phyloP scores from a whole-genome alignment of 2,113 vertebrate species.

The Peromyscus californicus region DNA sequence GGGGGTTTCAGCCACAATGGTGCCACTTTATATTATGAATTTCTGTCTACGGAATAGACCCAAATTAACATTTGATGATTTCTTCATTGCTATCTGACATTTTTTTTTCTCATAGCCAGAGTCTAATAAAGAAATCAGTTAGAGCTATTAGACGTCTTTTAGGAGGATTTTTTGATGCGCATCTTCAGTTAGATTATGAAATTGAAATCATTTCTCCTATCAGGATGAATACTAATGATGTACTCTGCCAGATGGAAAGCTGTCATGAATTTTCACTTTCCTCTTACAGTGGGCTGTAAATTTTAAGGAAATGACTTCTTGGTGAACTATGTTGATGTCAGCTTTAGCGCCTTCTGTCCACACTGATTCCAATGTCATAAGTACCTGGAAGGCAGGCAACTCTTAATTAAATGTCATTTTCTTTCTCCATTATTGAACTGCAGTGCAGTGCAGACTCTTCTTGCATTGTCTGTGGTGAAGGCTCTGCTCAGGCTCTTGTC shows the following conservation, averaged over 20 bases:
- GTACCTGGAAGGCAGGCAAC: constrained; percentile 82
- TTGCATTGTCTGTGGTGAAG: constrained; percentile 61
- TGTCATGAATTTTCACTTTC: constrained; percentile 88
- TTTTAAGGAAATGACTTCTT: constrained; percentile 86
- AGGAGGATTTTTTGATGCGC: constrained; percentile 87
- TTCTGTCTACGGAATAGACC: constrained; percentile 82
- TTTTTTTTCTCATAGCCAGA: constrained; percentile 80
- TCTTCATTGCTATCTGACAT: constrained; percentile 87
- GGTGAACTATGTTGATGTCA: constrained; percentile 81
- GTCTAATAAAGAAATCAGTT: constrained; percentile 89
- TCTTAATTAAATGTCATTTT: constrained; percentile 86
- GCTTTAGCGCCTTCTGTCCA: constrained; percentile 86
- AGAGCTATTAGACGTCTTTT: constrained; percentile 88
- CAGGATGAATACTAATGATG: constrained; percentile 89
- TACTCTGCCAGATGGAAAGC: constrained; percentile 87
- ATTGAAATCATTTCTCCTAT: constrained; percentile 88
- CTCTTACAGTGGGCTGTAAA: constrained; percentile 85
- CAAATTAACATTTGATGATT: constrained; percentile 88
- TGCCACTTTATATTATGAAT: constrained; percentile 83
- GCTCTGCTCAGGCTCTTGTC: constrained; percentile 22
- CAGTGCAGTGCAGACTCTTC: constrained; percentile 13
- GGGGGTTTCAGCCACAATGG: neutral
- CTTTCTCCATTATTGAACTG: constrained; percentile 72
- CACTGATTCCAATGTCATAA: constrained; percentile 85
- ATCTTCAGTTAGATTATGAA: constrained; percentile 87